These are phyloP conservation scores for Lasiurus borealis DNA, from an alignment of 2,113 vertebrate genomes.

Conservation along the genomic window DNA sequence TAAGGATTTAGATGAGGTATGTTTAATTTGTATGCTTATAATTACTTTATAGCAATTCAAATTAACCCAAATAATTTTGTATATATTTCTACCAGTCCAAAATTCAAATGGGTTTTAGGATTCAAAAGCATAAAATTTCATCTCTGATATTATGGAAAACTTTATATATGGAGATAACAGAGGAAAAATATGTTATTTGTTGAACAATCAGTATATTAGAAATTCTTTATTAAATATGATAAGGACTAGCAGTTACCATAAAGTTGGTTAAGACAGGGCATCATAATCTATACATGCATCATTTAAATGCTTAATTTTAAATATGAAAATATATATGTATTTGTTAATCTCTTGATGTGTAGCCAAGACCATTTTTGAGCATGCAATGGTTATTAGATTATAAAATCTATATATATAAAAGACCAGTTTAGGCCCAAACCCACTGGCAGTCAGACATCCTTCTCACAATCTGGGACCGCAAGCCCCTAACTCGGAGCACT, in stretches of 20 bases:
- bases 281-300: neutral
- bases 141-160: neutral
- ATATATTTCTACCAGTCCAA: neutral
- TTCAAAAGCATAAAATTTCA: constrained; percentile 22
- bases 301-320: constrained; percentile 32
- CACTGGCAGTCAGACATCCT: no score
- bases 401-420: neutral
- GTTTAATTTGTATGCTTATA: constrained; percentile 39
- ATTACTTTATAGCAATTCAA: constrained; percentile 13
- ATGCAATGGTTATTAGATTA: neutral
- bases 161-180: neutral
- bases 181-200: constrained; percentile 13
- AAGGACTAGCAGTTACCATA: neutral
- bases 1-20: constrained; percentile 70
- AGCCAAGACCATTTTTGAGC: neutral
- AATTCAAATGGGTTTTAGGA: constrained; percentile 51
- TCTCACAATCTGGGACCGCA: no score
- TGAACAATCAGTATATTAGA: neutral
- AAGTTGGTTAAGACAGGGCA: neutral
- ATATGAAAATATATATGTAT: neutral
- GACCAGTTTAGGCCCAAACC: no score
- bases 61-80: neutral
- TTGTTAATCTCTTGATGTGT: constrained; percentile 21
- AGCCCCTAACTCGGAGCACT: no score
- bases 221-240: neutral